Percentiles rank a stretch among this genome's conserved stretches.
These are phyloP conservation scores for Drosophila pruinosa DNA, from an alignment of 1,140 invertebrate species.

Conservation along the genomic window DNA sequence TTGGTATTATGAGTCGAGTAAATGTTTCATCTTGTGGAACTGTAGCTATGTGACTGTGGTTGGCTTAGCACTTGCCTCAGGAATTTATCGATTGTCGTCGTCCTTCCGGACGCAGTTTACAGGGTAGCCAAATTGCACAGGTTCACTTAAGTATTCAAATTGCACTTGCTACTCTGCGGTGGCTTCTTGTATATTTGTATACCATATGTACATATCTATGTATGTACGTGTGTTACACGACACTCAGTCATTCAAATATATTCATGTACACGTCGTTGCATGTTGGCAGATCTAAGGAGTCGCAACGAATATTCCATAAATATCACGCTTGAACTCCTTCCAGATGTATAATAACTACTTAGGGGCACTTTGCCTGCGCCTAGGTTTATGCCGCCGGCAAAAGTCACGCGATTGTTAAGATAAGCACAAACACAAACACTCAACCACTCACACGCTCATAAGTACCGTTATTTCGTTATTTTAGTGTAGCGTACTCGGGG, in stretches of 20 bases:
- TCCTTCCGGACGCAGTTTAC: slow-evolving; percentile 18
- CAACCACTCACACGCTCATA: slow-evolving; percentile 11
- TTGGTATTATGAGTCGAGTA: slow-evolving; percentile 15
- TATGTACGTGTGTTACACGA: background rate
- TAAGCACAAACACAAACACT: slow-evolving; percentile 18
- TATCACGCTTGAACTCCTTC: slow-evolving; percentile 7
- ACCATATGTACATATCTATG: no score
- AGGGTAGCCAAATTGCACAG: slow-evolving; percentile 22
- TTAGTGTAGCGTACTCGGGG: background rate
- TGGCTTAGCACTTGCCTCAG: slow-evolving; percentile 28
- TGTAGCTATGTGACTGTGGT: background rate
- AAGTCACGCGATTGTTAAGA: slow-evolving; percentile 62
- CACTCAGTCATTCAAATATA: background rate
- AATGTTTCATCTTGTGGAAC: slow-evolving; percentile 22
- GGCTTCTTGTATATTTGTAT: slow-evolving; percentile 2
- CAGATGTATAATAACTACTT: background rate
- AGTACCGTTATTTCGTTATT: slow-evolving; percentile 16
- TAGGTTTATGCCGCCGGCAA: slow-evolving; percentile 9
- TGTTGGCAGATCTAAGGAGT: background rate
- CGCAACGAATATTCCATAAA: slow-evolving; percentile 32
- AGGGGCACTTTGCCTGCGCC: background rate
- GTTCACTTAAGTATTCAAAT: slow-evolving; percentile 52
- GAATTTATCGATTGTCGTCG: slow-evolving; percentile 68
- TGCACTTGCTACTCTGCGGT: slow-evolving; percentile 38
- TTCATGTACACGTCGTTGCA: slow-evolving; percentile 12